Evolutionary conservation across 2,113 vertebrate species (phyloP).

Genomic region (Aldabrachelys gigantea): DNA sequence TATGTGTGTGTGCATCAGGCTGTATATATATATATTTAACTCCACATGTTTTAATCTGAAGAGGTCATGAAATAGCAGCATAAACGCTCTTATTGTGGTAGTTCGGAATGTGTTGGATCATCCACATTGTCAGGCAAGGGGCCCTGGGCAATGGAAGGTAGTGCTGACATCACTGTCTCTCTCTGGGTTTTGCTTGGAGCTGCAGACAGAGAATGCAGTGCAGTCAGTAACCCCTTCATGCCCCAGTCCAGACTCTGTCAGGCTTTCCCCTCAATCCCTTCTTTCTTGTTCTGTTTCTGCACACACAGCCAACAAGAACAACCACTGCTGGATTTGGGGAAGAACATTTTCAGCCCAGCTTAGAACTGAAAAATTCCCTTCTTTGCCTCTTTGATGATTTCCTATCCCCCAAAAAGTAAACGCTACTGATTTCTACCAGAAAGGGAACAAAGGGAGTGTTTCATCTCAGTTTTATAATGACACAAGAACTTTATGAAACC

Average conservation of each 20-base stretch:
- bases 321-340: not conserved
- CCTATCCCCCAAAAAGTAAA: slow-evolving; percentile 48
- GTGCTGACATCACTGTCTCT: slow-evolving; percentile 85
- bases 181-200: slow-evolving; percentile 76
- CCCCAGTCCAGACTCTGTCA: not conserved
- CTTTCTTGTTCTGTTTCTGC: slow-evolving; percentile 24
- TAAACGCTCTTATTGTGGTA: slow-evolving; percentile 80
- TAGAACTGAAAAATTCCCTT: not conserved
- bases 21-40: slow-evolving; percentile 71
- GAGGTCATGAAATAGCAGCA: slow-evolving; percentile 75
- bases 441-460: not conserved
- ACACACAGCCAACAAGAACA: not conserved
- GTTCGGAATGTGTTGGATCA: slow-evolving; percentile 83
- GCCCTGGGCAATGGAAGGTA: slow-evolving; percentile 78
- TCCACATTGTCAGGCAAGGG: slow-evolving; percentile 80
- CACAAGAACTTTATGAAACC: slow-evolving; percentile 36
- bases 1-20: slow-evolving; percentile 40
- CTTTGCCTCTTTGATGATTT: slow-evolving; percentile 34
- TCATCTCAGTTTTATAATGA: slow-evolving; percentile 42
- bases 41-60: slow-evolving; percentile 76
- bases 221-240: slow-evolving; percentile 76
- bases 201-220: slow-evolving; percentile 72
- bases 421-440: slow-evolving; percentile 11
- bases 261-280: not conserved
- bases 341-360: slow-evolving; percentile 13